These are phyloP conservation scores for Polypterus bichir DNA, from an alignment of 2,113 vertebrate genomes.

Conservation along the genomic window DNA sequence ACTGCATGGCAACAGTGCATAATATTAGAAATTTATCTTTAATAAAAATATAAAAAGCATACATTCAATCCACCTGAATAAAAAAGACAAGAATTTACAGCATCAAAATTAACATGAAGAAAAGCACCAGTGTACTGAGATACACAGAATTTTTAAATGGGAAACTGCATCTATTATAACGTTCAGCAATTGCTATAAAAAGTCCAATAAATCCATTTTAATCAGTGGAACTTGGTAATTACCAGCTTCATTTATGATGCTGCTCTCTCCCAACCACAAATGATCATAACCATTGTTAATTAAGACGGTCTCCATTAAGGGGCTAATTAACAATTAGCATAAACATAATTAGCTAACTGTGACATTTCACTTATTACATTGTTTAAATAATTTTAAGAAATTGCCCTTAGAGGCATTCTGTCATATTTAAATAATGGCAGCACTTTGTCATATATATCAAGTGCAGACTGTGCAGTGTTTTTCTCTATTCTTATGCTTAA, in stretches of 20 bases:
- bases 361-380: conserved; percentile 92
- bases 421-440: conserved; percentile 65
- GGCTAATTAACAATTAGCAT: conserved; percentile 99
- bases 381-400: conserved; percentile 96
- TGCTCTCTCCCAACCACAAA: conserved; percentile 28
- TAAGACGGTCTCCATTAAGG: conserved; percentile 84
- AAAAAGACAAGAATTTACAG: too few species aligned
- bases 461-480: conserved; percentile 53
- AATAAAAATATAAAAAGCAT: too few species aligned
- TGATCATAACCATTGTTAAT: conserved; percentile 79
- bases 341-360: conserved; percentile 91
- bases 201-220: conserved; percentile 54
- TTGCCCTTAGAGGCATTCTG: conserved; percentile 76
- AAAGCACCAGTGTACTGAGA: too few species aligned
- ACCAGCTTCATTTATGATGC: conserved; percentile 48
- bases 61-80: too few species aligned
- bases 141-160: too few species aligned
- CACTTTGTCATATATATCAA: conserved; percentile 81
- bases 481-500: conserved; percentile 11
- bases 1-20: too few species aligned
- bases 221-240: conserved; percentile 52
- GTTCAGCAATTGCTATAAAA: conserved; percentile 33
- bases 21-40: too few species aligned
- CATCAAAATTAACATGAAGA: too few species aligned
- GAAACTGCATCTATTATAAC: conserved; percentile 23